phyloP scores from a whole-genome alignment of 2,113 vertebrate genomes.

The Gymnobelideus leadbeateri region DNA sequence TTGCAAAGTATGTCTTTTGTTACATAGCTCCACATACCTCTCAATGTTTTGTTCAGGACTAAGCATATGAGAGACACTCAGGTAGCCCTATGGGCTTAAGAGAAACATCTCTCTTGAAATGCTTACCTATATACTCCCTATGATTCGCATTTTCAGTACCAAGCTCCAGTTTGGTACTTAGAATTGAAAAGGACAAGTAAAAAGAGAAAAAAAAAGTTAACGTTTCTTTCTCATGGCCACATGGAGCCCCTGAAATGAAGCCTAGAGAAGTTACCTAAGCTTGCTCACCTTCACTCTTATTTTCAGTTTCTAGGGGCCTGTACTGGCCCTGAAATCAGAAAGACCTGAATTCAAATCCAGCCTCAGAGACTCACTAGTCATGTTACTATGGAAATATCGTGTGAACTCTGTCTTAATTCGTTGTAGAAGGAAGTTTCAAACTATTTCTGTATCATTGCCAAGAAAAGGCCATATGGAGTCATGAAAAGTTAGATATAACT shows the following conservation, averaged over 20 bases:
- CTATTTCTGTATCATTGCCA: not conserved
- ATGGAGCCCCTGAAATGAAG: not conserved
- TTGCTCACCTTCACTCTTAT: not conserved
- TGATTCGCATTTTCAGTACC: not conserved
- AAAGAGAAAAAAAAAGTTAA: not conserved
- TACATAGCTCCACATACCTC: not conserved
- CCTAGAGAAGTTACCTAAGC: not conserved
- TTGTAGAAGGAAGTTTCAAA: not conserved
- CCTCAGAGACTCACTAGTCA: not conserved
- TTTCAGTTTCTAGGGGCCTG: not conserved
- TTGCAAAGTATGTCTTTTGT: not conserved
- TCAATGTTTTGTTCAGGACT: not conserved
- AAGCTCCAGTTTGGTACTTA: not conserved
- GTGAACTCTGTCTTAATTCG: not conserved
- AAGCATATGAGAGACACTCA: not conserved
- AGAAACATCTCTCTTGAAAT: not conserved
- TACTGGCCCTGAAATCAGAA: not conserved
- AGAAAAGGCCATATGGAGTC: not conserved
- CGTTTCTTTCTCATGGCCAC: not conserved
- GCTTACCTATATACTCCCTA: accelerated
- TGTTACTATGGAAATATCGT: not conserved
- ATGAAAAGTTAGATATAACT: not conserved
- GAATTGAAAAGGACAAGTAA: not conserved
- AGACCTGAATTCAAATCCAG: not conserved
- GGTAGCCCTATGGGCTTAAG: not conserved